These are phyloP conservation scores for Teinopalpus imperialis DNA, from an alignment of 2,888 invertebrate genomes.

Conservation along the genomic window DNA sequence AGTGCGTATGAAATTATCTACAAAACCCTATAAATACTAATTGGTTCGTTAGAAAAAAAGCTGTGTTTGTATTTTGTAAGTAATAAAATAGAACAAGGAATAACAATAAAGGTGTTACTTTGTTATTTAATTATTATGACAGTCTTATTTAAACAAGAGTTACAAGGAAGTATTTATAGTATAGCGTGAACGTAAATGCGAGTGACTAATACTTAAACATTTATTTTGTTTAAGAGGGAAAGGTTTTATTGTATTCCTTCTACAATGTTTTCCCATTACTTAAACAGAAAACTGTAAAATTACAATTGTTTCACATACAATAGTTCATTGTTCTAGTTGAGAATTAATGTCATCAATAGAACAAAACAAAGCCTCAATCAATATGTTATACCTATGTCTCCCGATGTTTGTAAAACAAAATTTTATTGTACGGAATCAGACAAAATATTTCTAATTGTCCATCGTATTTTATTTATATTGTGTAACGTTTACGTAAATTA, in stretches of 20 bases:
- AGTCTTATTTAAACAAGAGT: neutral
- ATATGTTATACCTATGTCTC: neutral
- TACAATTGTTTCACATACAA: constrained; percentile 11
- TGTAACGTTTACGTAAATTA: too few relatives aligned
- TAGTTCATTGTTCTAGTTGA: constrained; percentile 14
- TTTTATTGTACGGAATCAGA: neutral
- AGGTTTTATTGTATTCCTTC: too few relatives aligned
- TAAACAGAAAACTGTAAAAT: constrained; percentile 2
- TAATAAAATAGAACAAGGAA: neutral
- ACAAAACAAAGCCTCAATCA: constrained; percentile 10
- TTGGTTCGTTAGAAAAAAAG: neutral
- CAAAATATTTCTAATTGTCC: too few relatives aligned
- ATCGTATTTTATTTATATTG: too few relatives aligned
- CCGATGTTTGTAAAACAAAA: constrained; percentile 9
- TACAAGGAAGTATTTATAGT: neutral
- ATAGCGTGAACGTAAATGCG: neutral
- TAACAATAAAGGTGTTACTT: constrained; percentile 3
- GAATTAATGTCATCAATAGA: constrained; percentile 23
- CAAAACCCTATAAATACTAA: neutral
- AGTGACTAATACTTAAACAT: too few relatives aligned
- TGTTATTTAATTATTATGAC: constrained; percentile 5
- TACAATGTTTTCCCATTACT: neutral
- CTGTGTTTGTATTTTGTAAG: neutral
- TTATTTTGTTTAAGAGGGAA: too few relatives aligned
- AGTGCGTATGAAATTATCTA: too few relatives aligned